These are phyloP conservation scores for Nipponacmea schrenckii DNA, from an alignment of 2,888 invertebrate genomes.

Conservation along the genomic window DNA sequence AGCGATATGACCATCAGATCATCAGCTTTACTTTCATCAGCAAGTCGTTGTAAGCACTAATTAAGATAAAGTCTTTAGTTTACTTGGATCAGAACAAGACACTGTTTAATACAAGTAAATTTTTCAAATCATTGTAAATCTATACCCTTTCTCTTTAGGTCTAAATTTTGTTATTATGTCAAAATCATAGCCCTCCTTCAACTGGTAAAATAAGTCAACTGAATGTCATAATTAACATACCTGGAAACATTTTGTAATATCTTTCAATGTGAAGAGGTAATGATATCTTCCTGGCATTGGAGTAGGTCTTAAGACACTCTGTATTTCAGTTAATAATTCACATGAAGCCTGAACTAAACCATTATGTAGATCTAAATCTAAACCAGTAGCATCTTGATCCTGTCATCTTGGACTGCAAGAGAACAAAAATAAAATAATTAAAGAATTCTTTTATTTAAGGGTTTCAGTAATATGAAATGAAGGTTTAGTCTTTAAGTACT, in stretches of 20 bases:
- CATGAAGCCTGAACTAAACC: slow-evolving; percentile 62
- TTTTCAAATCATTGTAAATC: too few species aligned
- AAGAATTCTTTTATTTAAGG: background rate
- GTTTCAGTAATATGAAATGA: background rate
- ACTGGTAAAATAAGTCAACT: too few species aligned
- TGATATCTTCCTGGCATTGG: slow-evolving; percentile 65
- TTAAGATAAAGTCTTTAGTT: too few species aligned
- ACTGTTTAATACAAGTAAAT: too few species aligned
- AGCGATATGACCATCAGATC: slow-evolving; percentile 63
- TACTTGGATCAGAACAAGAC: too few species aligned
- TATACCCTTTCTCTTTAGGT: too few species aligned
- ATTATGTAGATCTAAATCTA: slow-evolving; percentile 64
- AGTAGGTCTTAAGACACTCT: slow-evolving; percentile 61
- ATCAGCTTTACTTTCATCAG: slow-evolving; percentile 65
- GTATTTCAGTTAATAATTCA: slow-evolving; percentile 57
- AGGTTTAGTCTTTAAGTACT: too few species aligned
- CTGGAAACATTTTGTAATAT: slow-evolving; percentile 65
- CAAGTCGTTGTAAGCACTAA: slow-evolving; percentile 62
- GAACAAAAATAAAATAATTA: background rate
- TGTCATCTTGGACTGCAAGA: slow-evolving; percentile 59
- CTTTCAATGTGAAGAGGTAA: slow-evolving; percentile 66
- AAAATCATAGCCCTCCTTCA: too few species aligned
- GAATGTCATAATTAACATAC: slow-evolving; percentile 33
- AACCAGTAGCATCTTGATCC: slow-evolving; percentile 58
- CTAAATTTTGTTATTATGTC: too few species aligned